Base-by-base conservation (phyloP, 2,113 vertebrate species). In the Pachyramphus minor region DNA sequence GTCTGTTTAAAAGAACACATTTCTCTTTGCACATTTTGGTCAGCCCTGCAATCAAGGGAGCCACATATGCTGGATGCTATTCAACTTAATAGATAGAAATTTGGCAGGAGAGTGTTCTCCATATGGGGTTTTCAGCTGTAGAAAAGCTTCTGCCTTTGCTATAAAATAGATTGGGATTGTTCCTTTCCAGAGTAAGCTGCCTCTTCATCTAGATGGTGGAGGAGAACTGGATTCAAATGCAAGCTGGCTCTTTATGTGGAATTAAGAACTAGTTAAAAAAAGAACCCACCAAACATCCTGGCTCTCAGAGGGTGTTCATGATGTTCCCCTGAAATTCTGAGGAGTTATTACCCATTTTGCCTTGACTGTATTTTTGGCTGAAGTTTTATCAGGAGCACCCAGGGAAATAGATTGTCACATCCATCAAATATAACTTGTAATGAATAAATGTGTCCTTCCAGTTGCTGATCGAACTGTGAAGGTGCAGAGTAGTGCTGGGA, bases 81-180 rank as follows among this genome's bases (percentile, higher is more conserved):
- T 95, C 95, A 95, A 94, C 64, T 95, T 90, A 93, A 97, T 84
- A 90, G 93, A 94, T 96, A 95, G 95, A 96, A 96, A 93, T 93
- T 96, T 97, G 95, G 95, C 96, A 96, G 93, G 71, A n/a, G 7
- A 84, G 53, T 52, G 83, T 84, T 92, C 93, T 96, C 95, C 95
- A 97, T 94, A 96, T 95, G 90, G 95, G 85, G 79, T 90, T 96
- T 90, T 93, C 87, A 96, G 93, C 90, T 96, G 93, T 10, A 88
- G 92, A 68, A 95, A 96, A 95, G 92, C 82, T 92, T 86, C 87
- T 96, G 96, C 88, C 85, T 93, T 86, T 92, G 88, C 93, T 96
- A 49, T 92, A 90, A 95, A 94, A 91, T 78, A 74, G 72, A 77
- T 12, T 75, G 72, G 85, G 80, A 74, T 47, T 93, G 64, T 93